These are phyloP conservation scores for Montipora capitata DNA, from an alignment of 92 coral and sea anemone species.

Conservation along the genomic window DNA sequence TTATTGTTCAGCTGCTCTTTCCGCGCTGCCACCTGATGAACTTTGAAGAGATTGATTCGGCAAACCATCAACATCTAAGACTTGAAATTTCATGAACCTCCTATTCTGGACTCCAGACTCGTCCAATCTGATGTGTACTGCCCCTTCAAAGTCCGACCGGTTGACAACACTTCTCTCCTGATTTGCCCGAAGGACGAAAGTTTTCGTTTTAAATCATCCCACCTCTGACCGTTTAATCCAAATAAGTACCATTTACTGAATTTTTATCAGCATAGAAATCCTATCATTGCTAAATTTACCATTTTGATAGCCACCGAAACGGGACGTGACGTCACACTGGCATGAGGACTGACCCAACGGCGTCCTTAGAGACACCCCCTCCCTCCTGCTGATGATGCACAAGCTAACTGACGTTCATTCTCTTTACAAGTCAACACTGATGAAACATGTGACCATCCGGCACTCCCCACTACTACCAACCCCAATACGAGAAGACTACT, in stretches of 20 bases:
- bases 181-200: neutral
- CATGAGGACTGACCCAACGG: too few relatives aligned
- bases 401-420: too few relatives aligned
- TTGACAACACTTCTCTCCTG: neutral
- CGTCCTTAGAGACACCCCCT: too few relatives aligned
- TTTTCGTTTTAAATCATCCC: neutral
- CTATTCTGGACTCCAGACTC: neutral
- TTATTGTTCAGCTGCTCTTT: neutral
- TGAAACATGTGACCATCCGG: too few relatives aligned
- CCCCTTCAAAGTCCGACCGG: neutral
- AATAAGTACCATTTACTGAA: neutral
- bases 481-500: too few relatives aligned
- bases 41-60: slow-evolving; percentile 25
- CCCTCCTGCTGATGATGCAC: too few relatives aligned
- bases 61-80: slow-evolving; percentile 4
- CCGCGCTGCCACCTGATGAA: neutral
- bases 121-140: neutral
- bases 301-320: neutral
- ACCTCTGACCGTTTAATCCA: neutral
- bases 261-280: neutral
- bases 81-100: neutral
- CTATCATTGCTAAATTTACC: neutral
- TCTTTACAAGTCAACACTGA: too few relatives aligned
- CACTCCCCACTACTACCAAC: too few relatives aligned
- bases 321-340: too few relatives aligned